Evolutionary conservation across 1,140 invertebrate species (phyloP).

Genomic region (Microvelia longipes): DNA sequence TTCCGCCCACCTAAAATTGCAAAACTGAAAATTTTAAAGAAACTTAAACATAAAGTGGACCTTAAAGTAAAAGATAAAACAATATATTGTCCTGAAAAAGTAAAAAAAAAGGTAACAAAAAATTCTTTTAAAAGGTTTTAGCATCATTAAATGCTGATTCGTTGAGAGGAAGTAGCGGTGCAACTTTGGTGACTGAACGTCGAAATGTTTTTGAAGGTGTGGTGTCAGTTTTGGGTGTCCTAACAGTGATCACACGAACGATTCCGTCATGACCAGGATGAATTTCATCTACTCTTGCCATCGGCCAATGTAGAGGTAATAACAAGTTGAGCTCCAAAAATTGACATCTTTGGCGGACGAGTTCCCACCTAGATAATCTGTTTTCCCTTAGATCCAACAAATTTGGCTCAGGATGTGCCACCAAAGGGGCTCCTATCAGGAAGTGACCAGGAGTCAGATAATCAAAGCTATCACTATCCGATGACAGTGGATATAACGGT

Average conservation of each 20-base stretch:
- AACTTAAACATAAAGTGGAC: no score
- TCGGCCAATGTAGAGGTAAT: slow-evolving; percentile 27
- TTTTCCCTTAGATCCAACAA: slow-evolving; percentile 12
- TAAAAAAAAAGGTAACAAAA: no score
- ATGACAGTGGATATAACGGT: slow-evolving; percentile 12
- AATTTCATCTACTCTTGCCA: slow-evolving; percentile 26
- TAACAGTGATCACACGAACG: slow-evolving; percentile 26
- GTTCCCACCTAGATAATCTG: slow-evolving; percentile 21
- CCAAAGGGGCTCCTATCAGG: slow-evolving; percentile 19
- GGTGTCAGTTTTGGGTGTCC: slow-evolving; percentile 17
- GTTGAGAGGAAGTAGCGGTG: not conserved
- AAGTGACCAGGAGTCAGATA: slow-evolving; percentile 23
- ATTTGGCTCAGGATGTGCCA: slow-evolving; percentile 12
- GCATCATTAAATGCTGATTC: no score
- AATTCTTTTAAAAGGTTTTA: no score
- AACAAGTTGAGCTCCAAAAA: slow-evolving; percentile 25
- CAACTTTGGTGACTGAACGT: not conserved
- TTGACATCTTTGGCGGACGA: slow-evolving; percentile 18
- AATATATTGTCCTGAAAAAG: no score
- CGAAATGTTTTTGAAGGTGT: no score
- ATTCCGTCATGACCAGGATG: slow-evolving; percentile 27
- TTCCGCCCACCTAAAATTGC: no score
- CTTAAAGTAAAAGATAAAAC: no score
- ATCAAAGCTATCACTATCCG: slow-evolving; percentile 11
- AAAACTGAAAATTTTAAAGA: no score